These are phyloP conservation scores for Stichopus horrens DNA, from an alignment of 53 echinoderm and acorn worm genomes.

Conservation along the genomic window DNA sequence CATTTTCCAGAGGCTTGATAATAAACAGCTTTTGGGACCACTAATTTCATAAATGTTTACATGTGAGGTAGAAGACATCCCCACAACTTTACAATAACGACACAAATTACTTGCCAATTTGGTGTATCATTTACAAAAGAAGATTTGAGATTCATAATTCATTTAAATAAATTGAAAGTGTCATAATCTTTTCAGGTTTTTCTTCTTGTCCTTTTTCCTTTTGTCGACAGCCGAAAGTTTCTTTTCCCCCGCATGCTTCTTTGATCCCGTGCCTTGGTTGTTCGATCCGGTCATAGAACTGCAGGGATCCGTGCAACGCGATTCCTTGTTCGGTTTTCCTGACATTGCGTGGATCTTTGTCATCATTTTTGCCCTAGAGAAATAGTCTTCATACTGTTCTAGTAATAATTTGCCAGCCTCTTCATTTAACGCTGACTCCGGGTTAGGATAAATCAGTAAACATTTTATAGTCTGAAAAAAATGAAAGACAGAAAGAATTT, in stretches of 20 bases:
- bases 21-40: no score
- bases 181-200: slow-evolving; percentile 98
- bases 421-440: slow-evolving; percentile 97
- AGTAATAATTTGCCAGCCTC: slow-evolving; percentile 90
- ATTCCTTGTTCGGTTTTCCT: slow-evolving; percentile 68
- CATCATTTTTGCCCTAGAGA: slow-evolving; percentile 98
- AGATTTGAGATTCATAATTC: neutral
- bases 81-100: no score
- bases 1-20: no score
- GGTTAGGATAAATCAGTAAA: slow-evolving; percentile 96
- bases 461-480: slow-evolving; percentile 92
- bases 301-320: slow-evolving; percentile 72
- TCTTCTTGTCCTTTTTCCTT: slow-evolving; percentile 93
- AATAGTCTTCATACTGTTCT: slow-evolving; percentile 97
- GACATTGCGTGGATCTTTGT: slow-evolving; percentile 94
- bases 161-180: neutral
- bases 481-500: neutral
- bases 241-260: slow-evolving; percentile 99
- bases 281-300: slow-evolving; percentile 70
- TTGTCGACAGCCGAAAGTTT: slow-evolving; percentile 82
- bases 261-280: slow-evolving; percentile 67
- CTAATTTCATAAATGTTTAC: no score
- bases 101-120: neutral
- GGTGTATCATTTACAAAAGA: neutral
- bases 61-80: no score